phyloP scores from a whole-genome alignment of 64 coral and sea anemone genomes.

The Montipora cactus region DNA sequence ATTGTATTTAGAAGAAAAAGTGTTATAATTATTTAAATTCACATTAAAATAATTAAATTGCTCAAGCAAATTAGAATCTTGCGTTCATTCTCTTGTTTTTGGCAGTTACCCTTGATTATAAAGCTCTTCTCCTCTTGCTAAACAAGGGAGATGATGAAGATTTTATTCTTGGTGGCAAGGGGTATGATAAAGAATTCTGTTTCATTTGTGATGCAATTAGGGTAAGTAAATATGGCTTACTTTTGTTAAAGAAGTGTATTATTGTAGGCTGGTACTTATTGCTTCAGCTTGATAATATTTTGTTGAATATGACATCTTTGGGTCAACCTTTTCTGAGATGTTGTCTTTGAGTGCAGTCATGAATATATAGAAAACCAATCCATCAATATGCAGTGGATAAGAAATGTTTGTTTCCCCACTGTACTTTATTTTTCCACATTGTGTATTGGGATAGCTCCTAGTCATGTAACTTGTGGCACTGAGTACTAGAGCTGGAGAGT shows the following conservation, averaged over 20 bases:
- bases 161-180: conserved; percentile 38
- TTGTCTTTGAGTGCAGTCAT: not conserved
- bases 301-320: not conserved
- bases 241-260: not conserved
- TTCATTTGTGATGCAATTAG: conserved; percentile 39
- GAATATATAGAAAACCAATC: not conserved
- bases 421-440: not conserved
- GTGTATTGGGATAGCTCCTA: too few relatives aligned
- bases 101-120: conserved; percentile 57
- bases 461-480: too few relatives aligned
- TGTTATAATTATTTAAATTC: conserved; percentile 1
- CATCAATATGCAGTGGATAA: not conserved
- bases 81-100: not conserved
- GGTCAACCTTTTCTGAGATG: not conserved
- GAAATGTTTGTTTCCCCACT: not conserved
- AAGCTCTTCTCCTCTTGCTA: conserved; percentile 57
- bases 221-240: not conserved
- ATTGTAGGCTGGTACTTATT: not conserved
- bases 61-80: not conserved
- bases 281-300: not conserved
- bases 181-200: conserved; percentile 40
- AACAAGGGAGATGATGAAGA: conserved; percentile 37
- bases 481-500: too few relatives aligned
- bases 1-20: not conserved
- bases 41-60: not conserved